A percentile compares a stretch with the other conserved stretches of the same genome.
Evolutionary conservation across 1,140 invertebrate genomes (phyloP).

Genomic region (Campoletis sonorensis): DNA sequence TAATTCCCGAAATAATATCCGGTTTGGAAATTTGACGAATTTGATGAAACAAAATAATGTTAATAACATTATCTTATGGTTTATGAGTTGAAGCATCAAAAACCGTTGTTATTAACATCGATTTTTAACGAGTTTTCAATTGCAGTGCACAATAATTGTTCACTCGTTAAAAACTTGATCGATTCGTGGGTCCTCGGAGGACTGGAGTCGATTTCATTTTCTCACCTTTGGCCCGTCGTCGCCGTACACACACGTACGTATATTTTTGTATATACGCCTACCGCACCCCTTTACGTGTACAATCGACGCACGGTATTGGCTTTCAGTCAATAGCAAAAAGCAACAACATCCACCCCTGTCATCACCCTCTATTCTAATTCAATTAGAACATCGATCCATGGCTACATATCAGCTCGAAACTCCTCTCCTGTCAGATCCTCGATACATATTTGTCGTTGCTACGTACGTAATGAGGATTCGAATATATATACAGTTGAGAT

Average conservation of each 20-base stretch:
- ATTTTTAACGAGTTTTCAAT: too few relatives aligned
- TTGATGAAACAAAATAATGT: too few relatives aligned
- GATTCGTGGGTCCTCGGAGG: not conserved
- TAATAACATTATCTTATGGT: too few relatives aligned
- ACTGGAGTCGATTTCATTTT: conserved; percentile 52
- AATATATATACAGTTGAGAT: not conserved
- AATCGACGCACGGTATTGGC: conserved; percentile 52
- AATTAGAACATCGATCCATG: conserved; percentile 42
- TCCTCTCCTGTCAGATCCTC: conserved; percentile 1
- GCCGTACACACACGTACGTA: not conserved
- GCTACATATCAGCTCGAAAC: conserved; percentile 21
- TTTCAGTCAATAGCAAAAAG: conserved; percentile 55
- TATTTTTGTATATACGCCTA: not conserved
- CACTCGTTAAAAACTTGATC: not conserved
- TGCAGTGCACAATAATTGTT: not conserved
- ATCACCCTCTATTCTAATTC: conserved; percentile 44
- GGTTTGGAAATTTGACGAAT: too few relatives aligned
- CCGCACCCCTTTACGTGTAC: conserved; percentile 8
- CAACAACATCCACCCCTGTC: conserved; percentile 30
- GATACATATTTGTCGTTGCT: conserved; percentile 14
- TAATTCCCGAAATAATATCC: too few relatives aligned
- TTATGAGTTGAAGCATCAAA: too few relatives aligned
- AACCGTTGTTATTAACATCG: too few relatives aligned
- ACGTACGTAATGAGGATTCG: not conserved
- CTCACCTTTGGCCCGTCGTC: conserved; percentile 56